A percentile compares a stretch with the other conserved stretches of the same genome.
These are phyloP conservation scores for Bellardia bayeri DNA, from an alignment of 2,888 invertebrate genomes.

Conservation along the genomic window DNA sequence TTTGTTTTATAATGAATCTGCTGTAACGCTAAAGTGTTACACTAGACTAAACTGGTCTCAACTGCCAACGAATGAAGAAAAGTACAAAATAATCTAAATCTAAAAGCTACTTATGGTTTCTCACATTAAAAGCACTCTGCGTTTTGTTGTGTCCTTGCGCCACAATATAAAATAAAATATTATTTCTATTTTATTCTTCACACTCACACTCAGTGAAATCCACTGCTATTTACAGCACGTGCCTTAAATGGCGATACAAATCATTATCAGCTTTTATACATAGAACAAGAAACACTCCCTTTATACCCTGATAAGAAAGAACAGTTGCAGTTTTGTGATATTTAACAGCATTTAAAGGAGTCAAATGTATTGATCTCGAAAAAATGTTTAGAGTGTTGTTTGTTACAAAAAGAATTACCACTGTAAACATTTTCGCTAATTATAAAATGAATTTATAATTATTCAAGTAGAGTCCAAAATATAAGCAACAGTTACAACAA, in stretches of 20 bases:
- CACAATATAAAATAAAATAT: conserved; percentile 8
- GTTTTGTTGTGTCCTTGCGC: conserved; percentile 27
- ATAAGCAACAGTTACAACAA: too few relatives aligned
- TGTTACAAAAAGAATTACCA: too few relatives aligned
- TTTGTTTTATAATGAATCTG: conserved; percentile 56
- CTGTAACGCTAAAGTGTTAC: conserved; percentile 7
- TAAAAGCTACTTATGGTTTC: conserved; percentile 67
- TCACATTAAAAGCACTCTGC: conserved; percentile 66
- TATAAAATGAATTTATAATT: too few relatives aligned
- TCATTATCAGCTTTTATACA: conserved; percentile 49
- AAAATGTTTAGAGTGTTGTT: too few relatives aligned
- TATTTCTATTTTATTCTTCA: conserved; percentile 23
- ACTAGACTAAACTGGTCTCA: conserved; percentile 26
- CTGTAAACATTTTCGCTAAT: too few relatives aligned
- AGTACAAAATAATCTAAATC: conserved; percentile 17
- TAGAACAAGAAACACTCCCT: conserved; percentile 35
- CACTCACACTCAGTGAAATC: conserved; percentile 6
- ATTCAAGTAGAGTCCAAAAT: too few relatives aligned
- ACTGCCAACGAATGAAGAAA: conserved; percentile 25
- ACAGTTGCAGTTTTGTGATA: conserved; percentile 13
- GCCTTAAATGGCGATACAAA: conserved; percentile 65
- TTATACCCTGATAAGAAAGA: neutral
- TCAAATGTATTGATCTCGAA: neutral
- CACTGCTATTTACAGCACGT: conserved; percentile 60
- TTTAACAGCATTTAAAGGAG: conserved; percentile 5